phyloP scores from a whole-genome alignment of 1,140 invertebrate species.

The Geopemphigus sp. region DNA sequence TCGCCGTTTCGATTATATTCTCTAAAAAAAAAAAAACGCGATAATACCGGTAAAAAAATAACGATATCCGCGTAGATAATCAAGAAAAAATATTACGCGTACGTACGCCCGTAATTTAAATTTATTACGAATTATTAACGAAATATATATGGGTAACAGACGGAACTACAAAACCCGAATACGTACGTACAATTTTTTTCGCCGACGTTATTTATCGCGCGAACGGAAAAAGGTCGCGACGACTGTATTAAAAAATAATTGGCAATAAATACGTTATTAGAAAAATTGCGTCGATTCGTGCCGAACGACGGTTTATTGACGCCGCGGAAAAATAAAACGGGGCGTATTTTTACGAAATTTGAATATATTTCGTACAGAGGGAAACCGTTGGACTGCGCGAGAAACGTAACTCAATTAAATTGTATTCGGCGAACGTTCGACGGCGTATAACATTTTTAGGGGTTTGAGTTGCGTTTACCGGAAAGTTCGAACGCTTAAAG shows the following conservation, averaged over 20 bases:
- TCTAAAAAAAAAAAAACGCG: too few species aligned
- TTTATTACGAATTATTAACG: conserved; percentile 35
- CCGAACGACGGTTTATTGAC: neutral
- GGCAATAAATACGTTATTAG: conserved; percentile 38
- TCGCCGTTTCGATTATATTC: neutral
- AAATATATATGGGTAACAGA: neutral
- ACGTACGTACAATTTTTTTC: conserved; percentile 5
- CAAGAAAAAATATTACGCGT: too few species aligned
- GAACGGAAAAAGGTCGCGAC: conserved; percentile 25
- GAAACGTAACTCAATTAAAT: neutral
- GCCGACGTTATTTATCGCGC: conserved; percentile 23
- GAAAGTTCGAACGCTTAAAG: neutral
- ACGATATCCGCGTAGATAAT: too few species aligned
- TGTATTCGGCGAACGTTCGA: neutral
- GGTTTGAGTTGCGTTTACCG: neutral
- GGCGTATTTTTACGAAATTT: conserved; percentile 8
- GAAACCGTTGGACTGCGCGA: too few species aligned
- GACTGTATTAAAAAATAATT: conserved; percentile 44
- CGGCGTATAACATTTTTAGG: neutral
- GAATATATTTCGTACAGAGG: too few species aligned
- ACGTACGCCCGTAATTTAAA: conserved; percentile 18
- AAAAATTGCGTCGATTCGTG: conserved; percentile 10
- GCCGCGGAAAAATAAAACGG: neutral
- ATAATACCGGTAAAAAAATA: too few species aligned
- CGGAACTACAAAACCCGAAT: neutral